phyloP scores from a whole-genome alignment of 2,888 invertebrate genomes.

The Orchesellides sinensis region DNA sequence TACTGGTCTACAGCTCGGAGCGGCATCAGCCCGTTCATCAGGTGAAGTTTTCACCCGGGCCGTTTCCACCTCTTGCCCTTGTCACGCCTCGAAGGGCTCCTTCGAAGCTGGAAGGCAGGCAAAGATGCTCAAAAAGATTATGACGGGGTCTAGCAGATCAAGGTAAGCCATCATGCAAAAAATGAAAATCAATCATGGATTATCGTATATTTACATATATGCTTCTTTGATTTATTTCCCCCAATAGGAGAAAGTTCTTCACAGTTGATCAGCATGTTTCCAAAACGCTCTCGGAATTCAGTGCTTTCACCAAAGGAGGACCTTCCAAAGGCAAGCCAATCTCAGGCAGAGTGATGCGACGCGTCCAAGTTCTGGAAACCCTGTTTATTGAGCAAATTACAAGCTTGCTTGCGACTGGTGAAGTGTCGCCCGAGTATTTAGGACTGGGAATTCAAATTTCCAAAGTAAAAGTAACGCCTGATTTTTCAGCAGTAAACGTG shows the following conservation, averaged over 20 bases:
- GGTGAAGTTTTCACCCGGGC: background rate
- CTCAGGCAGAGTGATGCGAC: constrained; percentile 75
- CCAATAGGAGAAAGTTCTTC: constrained; percentile 64
- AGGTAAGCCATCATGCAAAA: constrained; percentile 35
- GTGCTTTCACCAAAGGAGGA: constrained; percentile 2
- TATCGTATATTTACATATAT: background rate
- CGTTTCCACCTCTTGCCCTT: background rate
- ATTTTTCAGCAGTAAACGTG: constrained; percentile 84
- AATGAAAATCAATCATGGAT: background rate
- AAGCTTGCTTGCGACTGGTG: constrained; percentile 86
- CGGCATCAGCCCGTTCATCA: too few species aligned
- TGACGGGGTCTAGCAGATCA: constrained; percentile 58
- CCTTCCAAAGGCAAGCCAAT: too few species aligned
- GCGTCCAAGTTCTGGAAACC: constrained; percentile 85
- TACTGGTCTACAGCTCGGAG: too few species aligned
- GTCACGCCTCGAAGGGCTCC: too few species aligned
- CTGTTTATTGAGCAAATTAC: constrained; percentile 89
- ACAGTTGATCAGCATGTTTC: constrained; percentile 39
- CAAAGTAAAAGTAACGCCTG: constrained; percentile 83
- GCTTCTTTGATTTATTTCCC: background rate
- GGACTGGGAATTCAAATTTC: constrained; percentile 86
- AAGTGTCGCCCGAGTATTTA: constrained; percentile 79
- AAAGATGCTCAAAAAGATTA: constrained; percentile 67
- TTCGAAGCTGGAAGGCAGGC: constrained; percentile 26
- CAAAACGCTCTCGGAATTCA: constrained; percentile 54